Base-by-base conservation (phyloP, 2,888 invertebrate species). In the Coremacera marginata region DNA sequence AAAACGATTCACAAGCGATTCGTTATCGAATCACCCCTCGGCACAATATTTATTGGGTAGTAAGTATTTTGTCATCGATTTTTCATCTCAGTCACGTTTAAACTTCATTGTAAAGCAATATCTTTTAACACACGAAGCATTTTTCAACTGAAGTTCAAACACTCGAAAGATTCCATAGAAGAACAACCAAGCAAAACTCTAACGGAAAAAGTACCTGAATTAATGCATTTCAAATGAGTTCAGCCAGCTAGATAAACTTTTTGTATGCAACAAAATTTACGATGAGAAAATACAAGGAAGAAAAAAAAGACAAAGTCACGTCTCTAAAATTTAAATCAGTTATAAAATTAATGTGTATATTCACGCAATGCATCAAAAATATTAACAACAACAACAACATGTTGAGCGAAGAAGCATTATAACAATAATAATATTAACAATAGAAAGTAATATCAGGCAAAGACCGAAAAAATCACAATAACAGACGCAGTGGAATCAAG, bases 361-460 rank as follows among this genome's bases (percentile, higher is more conserved):
- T 70, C 76, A 62, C 62, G 75, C 62, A 75, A 70, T 75, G 70
- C 57, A 68, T 75, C 19, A 57, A 25, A 37, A 51, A 5, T 16
- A n/a, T 1, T 27, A 62, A 62, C 52, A 25, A 37, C 31, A 34
- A 19, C 71, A 75, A 49, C 62, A 70, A 44, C 27, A 67, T 27
- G 27, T 37, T 65, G 5, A 19, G 22, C 73, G 49, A 16, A 37
- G 44, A 51, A 37, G 31, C 5, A 34, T 16, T 27, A 16, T 31
- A 14, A 14, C 70, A 52, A 62, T 63, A 74, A 55, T 31, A 63
- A 65, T 55, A n/a, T 62, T 16, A 44, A 51, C 49, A 27, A 49
- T 37, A 27, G 19, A 65, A 65, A 34, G 62, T 62, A 70, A 76
- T 51, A 16, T 77, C 74, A 34, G 31, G n/a, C 31, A n/a, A 9